Conservation (phyloP, 2,888 invertebrate genomes). For the Drosophila flavopinicola region DNA sequence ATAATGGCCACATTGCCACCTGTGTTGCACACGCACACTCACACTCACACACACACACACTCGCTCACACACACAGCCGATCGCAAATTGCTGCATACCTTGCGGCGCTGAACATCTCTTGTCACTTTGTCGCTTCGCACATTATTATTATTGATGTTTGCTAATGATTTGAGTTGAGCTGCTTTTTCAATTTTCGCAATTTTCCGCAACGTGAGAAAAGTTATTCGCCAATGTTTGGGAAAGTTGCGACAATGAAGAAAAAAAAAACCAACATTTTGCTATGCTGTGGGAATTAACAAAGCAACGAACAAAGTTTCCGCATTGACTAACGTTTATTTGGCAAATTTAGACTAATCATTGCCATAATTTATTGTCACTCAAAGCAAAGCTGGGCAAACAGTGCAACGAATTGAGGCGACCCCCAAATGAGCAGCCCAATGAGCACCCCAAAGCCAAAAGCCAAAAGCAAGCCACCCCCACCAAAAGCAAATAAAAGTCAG, state of each 20-base stretch:
- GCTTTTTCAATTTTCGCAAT: conserved; percentile 56
- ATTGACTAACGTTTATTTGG: conserved; percentile 41
- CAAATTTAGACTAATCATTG: conserved; percentile 78
- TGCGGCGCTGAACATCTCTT: conserved; percentile 55
- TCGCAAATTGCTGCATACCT: conserved; percentile 58
- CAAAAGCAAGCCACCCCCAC: conserved; percentile 13
- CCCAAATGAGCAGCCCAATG: conserved; percentile 8
- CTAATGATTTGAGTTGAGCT: conserved; percentile 52
- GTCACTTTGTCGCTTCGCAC: conserved; percentile 31
- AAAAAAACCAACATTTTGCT: conserved; percentile 1
- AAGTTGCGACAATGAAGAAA: conserved; percentile 32
- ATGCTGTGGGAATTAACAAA: conserved; percentile 27
- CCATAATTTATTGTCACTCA: conserved; percentile 80
- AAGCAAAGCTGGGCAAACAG: conserved; percentile 58
- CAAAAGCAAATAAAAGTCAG: conserved; percentile 50
- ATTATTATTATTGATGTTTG: conserved; percentile 45
- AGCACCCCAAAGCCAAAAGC: conserved; percentile 6
- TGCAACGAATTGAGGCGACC: conserved; percentile 61
- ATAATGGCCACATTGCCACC: conserved; percentile 80
- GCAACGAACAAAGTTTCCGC: conserved; percentile 52
- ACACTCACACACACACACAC: conserved; percentile 19
- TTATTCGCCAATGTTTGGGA: conserved; percentile 43
- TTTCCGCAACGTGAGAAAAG: conserved; percentile 59
- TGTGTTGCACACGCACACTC: conserved; percentile 67
- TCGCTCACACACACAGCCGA: background rate